A percentile compares a stretch with the other conserved stretches of the same genome.
Evolutionary conservation across 2,888 invertebrate genomes (phyloP).

Genomic region (Caenorhabditis virilis): DNA sequence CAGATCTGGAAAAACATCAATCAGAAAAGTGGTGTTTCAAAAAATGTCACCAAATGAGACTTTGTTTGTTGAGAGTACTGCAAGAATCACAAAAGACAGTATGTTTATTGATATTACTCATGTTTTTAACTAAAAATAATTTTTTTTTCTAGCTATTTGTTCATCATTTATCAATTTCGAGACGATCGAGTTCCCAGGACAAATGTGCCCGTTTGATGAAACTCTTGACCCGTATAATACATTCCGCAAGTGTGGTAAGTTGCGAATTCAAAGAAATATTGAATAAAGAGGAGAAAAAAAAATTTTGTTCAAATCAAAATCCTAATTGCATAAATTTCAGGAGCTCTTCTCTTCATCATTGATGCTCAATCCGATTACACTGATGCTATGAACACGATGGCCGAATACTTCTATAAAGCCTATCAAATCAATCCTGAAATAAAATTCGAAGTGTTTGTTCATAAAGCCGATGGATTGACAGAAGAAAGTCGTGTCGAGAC

Average conservation of each 20-base stretch:
- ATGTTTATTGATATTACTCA: slow-evolving; percentile 39
- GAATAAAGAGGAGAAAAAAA: too few relatives aligned
- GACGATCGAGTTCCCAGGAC: slow-evolving; percentile 99
- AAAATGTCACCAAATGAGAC: slow-evolving; percentile 99
- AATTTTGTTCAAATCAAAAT: too few relatives aligned
- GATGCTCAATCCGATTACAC: slow-evolving; percentile 96
- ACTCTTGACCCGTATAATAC: slow-evolving; percentile 23
- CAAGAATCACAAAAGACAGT: slow-evolving; percentile 93
- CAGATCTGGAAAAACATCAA: slow-evolving; percentile 96
- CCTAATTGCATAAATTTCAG: slow-evolving; percentile 75
- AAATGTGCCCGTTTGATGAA: slow-evolving; percentile 74
- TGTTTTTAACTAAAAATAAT: neutral
- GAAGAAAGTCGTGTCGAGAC: slow-evolving; percentile 99
- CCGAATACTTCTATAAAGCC: slow-evolving; percentile 87
- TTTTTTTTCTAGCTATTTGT: slow-evolving; percentile 79
- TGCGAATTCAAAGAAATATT: too few relatives aligned
- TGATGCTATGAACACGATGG: slow-evolving; percentile 89
- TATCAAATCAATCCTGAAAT: slow-evolving; percentile 93
- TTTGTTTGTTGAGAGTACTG: slow-evolving; percentile 94
- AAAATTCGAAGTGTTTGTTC: slow-evolving; percentile 89
- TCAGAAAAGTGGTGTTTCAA: slow-evolving; percentile 99
- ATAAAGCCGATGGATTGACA: slow-evolving; percentile 97
- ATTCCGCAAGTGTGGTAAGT: slow-evolving; percentile 39
- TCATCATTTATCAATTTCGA: slow-evolving; percentile 98
- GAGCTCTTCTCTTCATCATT: slow-evolving; percentile 96